Percentiles rank a stretch among this genome's conserved stretches.
Evolutionary conservation across 2,113 vertebrate genomes (phyloP).

Genomic region (Serilophus lunatus): DNA sequence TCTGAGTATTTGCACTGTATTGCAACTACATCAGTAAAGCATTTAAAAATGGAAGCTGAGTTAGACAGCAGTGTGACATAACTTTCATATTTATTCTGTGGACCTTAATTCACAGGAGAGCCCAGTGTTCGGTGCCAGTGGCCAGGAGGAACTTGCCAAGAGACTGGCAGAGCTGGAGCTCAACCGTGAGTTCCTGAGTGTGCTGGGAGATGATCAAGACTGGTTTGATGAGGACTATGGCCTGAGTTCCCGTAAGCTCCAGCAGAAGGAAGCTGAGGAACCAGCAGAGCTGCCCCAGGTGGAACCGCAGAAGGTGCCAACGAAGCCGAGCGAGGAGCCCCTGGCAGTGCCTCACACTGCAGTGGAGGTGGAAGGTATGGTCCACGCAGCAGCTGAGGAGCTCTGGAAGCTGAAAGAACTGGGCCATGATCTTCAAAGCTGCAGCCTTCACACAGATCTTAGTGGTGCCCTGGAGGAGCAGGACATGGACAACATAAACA

Average conservation of each 20-base stretch:
- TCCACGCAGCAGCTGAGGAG: conserved; percentile 80
- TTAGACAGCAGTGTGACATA: not conserved
- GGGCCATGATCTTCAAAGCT: conserved; percentile 69
- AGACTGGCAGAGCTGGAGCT: conserved; percentile 91
- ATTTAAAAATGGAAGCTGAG: not conserved
- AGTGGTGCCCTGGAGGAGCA: conserved; percentile 61
- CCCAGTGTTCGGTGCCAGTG: conserved; percentile 86
- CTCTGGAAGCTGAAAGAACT: conserved; percentile 88
- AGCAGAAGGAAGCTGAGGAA: conserved; percentile 80
- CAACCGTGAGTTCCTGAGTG: conserved; percentile 84
- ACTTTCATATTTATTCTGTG: not conserved
- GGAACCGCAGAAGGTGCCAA: conserved; percentile 73
- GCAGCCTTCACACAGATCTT: conserved; percentile 70
- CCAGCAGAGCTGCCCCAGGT: conserved; percentile 71
- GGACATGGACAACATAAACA: conserved; percentile 78
- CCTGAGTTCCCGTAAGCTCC: conserved; percentile 84
- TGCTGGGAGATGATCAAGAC: conserved; percentile 91
- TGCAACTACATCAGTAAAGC: not conserved
- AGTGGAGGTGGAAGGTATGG: conserved; percentile 85
- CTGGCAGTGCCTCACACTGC: conserved; percentile 89
- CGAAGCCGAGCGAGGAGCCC: conserved; percentile 81
- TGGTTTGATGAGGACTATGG: conserved; percentile 99
- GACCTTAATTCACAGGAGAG: conserved; percentile 78
- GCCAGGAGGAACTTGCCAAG: conserved; percentile 91
- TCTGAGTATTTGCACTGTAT: not conserved